Evolutionary conservation across 2,113 vertebrate genomes (phyloP).

Genomic region (Poeciliopsis turrubarensis): DNA sequence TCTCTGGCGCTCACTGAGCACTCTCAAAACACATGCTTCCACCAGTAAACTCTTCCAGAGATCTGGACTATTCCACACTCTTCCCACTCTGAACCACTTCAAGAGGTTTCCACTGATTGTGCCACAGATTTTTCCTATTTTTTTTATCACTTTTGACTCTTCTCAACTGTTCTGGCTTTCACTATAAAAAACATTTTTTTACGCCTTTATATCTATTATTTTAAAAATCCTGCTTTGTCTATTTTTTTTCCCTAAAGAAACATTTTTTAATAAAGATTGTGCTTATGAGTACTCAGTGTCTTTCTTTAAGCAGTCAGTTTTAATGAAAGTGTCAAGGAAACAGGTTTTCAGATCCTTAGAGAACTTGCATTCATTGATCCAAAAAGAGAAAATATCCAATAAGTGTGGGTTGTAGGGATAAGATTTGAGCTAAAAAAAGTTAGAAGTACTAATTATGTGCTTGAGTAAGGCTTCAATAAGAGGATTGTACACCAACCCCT

Average conservation of each 20-base stretch:
- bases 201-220: neutral
- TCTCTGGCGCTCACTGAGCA: conserved; percentile 35
- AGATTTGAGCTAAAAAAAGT: neutral
- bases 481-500: no score
- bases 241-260: neutral
- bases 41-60: conserved; percentile 72
- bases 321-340: neutral
- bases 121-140: conserved; percentile 61
- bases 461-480: no score
- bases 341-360: neutral
- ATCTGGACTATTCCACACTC: conserved; percentile 57
- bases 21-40: conserved; percentile 65
- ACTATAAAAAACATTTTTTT: neutral
- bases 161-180: neutral
- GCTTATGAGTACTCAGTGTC: neutral
- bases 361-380: no score
- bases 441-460: no score
- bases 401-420: no score
- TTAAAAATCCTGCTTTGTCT: no score
- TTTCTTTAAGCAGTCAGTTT: neutral
- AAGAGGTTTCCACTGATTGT: conserved; percentile 73
- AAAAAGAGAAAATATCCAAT: no score
- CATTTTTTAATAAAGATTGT: neutral
- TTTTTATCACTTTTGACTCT: conserved; percentile 35
- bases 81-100: conserved; percentile 56